These are phyloP conservation scores for Delphinus delphis DNA, from an alignment of 2,113 vertebrate genomes.

Conservation along the genomic window DNA sequence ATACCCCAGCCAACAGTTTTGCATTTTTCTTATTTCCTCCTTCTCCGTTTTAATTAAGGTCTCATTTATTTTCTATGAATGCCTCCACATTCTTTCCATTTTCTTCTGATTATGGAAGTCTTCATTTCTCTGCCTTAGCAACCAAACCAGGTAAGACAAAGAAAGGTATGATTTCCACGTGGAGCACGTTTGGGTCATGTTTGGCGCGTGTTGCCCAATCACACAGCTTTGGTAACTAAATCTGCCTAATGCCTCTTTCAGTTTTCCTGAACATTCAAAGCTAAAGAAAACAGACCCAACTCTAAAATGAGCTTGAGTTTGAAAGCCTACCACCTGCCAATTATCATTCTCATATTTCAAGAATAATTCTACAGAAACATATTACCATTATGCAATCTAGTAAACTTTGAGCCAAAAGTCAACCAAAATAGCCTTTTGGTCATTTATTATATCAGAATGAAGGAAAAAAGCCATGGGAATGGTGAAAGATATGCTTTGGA, in stretches of 20 bases:
- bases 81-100: background rate
- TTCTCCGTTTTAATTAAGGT: background rate
- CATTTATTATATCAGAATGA: background rate
- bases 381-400: background rate
- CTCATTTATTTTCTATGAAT: constrained; percentile 2
- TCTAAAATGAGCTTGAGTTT: background rate
- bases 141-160: background rate
- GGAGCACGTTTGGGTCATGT: background rate
- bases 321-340: background rate
- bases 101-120: background rate
- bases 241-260: background rate
- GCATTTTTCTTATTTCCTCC: background rate
- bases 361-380: background rate
- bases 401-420: background rate
- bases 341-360: background rate
- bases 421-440: background rate
- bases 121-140: background rate
- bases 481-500: background rate
- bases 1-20: background rate
- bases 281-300: background rate
- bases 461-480: background rate
- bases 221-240: background rate
- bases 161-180: background rate
- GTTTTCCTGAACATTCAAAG: background rate
- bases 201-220: background rate